Evolutionary conservation across 2,113 vertebrate genomes (phyloP).

Genomic region (Bufo gargarizans): DNA sequence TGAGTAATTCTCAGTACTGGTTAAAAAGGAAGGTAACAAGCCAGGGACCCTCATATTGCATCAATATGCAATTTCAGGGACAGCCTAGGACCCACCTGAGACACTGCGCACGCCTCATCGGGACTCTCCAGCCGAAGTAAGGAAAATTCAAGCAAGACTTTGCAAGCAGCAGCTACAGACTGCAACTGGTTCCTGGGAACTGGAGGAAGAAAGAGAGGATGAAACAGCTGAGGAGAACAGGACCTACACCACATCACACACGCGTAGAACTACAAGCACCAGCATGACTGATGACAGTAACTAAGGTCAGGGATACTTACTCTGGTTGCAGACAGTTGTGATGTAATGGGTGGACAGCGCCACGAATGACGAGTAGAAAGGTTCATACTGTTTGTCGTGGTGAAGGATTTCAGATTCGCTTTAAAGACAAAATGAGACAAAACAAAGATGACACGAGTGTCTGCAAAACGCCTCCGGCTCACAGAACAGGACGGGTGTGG

Average conservation of each 20-base stretch:
- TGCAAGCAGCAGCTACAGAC: constrained; percentile 94
- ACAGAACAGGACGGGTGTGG: no score
- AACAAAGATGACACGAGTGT: no score
- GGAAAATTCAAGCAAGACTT: constrained; percentile 97
- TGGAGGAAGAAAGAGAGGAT: constrained; percentile 63
- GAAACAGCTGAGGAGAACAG: not conserved
- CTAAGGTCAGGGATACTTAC: constrained; percentile 80
- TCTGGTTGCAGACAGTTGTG: constrained; percentile 94
- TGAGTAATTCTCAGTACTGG: no score
- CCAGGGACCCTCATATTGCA: no score
- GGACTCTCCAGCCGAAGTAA: constrained; percentile 94
- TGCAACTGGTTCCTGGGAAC: constrained; percentile 95
- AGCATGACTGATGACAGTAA: not conserved
- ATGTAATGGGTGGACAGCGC: constrained; percentile 98
- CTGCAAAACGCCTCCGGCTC: no score
- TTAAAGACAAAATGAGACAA: constrained; percentile 53
- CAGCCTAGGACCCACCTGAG: constrained; percentile 81
- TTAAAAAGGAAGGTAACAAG: no score
- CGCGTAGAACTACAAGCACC: not conserved
- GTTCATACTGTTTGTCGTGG: constrained; percentile 98
- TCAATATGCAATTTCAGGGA: no score
- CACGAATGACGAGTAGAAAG: constrained; percentile 98
- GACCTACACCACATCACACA: no score
- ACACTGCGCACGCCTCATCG: constrained; percentile 96
- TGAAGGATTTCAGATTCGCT: constrained; percentile 96